A percentile compares a stretch with the other conserved stretches of the same genome.
Evolutionary conservation across 2,113 vertebrate species (phyloP).

Genomic region (Psittacus erithacus): DNA sequence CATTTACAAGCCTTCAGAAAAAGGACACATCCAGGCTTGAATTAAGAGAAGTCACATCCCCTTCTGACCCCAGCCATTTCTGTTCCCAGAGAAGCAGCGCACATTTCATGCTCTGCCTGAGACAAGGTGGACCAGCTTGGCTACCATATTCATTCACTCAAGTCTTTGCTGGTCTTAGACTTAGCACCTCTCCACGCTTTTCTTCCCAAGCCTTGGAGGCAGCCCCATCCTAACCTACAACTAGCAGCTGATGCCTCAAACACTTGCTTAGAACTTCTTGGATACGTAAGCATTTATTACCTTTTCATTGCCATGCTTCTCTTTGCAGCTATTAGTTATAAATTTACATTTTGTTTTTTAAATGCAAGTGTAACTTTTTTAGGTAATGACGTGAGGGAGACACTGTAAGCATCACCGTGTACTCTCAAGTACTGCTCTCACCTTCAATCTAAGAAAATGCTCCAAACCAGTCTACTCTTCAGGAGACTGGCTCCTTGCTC

Average conservation of each 20-base stretch:
- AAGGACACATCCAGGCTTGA: neutral
- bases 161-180: neutral
- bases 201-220: neutral
- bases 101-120: neutral
- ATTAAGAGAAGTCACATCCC: neutral
- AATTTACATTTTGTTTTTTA: neutral
- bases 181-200: accelerated
- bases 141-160: neutral
- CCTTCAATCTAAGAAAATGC: neutral
- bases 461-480: neutral
- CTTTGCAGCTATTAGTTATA: neutral
- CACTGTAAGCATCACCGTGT: neutral
- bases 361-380: neutral
- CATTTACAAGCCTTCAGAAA: neutral
- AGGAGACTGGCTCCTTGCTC: neutral
- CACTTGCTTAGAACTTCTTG: neutral
- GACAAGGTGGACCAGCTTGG: neutral
- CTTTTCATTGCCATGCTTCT: neutral
- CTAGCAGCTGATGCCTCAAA: neutral
- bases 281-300: neutral
- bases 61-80: neutral
- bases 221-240: neutral
- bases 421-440: neutral
- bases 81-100: neutral
- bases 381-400: neutral